Evolutionary conservation across 2,888 invertebrate genomes (phyloP).

Genomic region (Candidula unifasciata): DNA sequence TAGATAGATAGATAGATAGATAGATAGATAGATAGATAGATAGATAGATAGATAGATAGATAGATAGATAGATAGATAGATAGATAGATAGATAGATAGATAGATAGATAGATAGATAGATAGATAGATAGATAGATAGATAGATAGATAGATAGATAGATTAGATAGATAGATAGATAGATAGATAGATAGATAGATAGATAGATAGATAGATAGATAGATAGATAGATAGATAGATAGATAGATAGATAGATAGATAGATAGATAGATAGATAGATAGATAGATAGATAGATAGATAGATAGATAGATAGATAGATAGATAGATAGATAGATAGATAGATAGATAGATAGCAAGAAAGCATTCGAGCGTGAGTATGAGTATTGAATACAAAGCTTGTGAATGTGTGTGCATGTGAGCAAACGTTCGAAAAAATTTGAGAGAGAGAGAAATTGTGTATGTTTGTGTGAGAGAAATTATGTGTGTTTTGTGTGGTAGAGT

Average conservation of each 20-base stretch:
- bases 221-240: not conserved
- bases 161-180: not conserved
- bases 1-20: constrained; percentile 8
- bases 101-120: not conserved
- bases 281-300: constrained; percentile 8
- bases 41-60: not conserved
- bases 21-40: not conserved
- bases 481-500: no score
- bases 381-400: no score
- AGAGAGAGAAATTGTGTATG: no score
- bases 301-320: constrained; percentile 8
- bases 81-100: no score
- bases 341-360: not conserved
- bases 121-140: not conserved
- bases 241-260: not conserved
- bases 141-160: not conserved
- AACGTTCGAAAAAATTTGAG: no score
- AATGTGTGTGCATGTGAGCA: no score
- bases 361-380: no score
- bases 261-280: constrained; percentile 8
- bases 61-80: no score
- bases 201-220: not conserved
- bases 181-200: not conserved
- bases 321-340: constrained; percentile 8
- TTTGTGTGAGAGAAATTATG: no score